Percentiles rank a stretch among this genome's conserved stretches.
These are phyloP conservation scores for Atta cephalotes DNA, from an alignment of 1,140 invertebrate species.

Conservation along the genomic window DNA sequence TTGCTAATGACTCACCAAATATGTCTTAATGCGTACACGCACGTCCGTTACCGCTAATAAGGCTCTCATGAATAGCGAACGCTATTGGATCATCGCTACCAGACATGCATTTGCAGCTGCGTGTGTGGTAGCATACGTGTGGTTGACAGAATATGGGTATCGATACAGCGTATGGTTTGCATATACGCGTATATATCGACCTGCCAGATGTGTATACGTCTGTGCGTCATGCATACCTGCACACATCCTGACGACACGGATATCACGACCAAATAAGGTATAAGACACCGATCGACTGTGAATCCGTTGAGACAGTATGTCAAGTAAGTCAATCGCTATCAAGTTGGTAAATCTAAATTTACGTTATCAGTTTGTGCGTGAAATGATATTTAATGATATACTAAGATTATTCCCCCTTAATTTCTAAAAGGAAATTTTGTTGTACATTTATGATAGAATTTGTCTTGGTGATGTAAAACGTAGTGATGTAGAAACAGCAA, in stretches of 20 bases:
- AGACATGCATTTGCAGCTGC: conserved; percentile 49
- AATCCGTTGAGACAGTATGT: conserved; percentile 2
- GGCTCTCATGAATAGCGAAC: conserved; percentile 60
- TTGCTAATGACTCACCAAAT: conserved; percentile 60
- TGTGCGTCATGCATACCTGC: conserved; percentile 54
- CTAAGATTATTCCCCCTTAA: neutral
- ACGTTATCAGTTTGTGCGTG: neutral
- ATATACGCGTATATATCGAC: conserved; percentile 31
- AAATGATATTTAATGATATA: neutral
- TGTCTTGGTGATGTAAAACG: conserved; percentile 3
- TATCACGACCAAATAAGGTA: conserved; percentile 48
- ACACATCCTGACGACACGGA: conserved; percentile 32
- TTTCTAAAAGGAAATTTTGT: neutral
- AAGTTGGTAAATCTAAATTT: neutral
- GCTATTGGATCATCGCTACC: conserved; percentile 53
- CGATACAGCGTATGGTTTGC: conserved; percentile 55
- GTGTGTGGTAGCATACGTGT: conserved; percentile 41
- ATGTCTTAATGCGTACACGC: conserved; percentile 57
- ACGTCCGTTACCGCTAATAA: conserved; percentile 59
- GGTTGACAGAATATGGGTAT: conserved; percentile 56
- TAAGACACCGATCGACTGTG: conserved; percentile 36
- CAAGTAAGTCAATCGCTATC: conserved; percentile 8
- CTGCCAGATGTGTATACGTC: conserved; percentile 39
- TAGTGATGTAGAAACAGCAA: neutral
- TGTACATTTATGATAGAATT: neutral